Evolutionary conservation across 1,140 invertebrate genomes (phyloP).

Genomic region (Tetramorium parvispinum): DNA sequence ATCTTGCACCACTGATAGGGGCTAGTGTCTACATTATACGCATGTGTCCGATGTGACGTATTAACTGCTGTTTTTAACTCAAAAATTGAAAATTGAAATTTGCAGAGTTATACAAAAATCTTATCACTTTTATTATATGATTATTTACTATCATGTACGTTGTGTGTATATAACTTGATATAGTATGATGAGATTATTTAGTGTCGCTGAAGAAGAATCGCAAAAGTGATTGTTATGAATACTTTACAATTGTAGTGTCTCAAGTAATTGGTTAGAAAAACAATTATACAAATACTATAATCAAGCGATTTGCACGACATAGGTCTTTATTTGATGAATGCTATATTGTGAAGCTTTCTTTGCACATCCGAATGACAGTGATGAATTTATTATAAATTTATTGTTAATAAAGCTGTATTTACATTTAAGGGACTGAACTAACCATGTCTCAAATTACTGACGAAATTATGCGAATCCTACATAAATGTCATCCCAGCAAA

Average conservation of each 20-base stretch:
- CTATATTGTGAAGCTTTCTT: neutral
- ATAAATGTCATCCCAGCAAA: constrained; percentile 29
- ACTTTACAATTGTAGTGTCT: neutral
- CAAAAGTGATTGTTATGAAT: neutral
- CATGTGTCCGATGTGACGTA: neutral
- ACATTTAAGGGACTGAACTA: neutral
- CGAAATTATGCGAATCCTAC: constrained; percentile 61
- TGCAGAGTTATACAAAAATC: neutral
- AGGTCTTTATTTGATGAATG: neutral
- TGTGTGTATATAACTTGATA: neutral
- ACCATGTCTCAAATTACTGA: constrained; percentile 31
- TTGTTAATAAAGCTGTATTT: neutral
- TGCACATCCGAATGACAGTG: neutral
- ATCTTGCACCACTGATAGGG: too few species aligned
- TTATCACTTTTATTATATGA: too few species aligned
- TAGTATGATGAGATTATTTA: neutral
- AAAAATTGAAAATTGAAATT: neutral
- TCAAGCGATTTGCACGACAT: neutral
- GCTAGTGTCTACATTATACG: too few species aligned
- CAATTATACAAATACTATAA: neutral
- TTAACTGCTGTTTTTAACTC: constrained; percentile 13
- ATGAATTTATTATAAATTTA: neutral
- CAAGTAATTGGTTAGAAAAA: neutral
- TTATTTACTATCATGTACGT: neutral
- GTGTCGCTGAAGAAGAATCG: neutral